Evolutionary conservation across 2,113 vertebrate genomes (phyloP).

Genomic region (Aldabrachelys gigantea): DNA sequence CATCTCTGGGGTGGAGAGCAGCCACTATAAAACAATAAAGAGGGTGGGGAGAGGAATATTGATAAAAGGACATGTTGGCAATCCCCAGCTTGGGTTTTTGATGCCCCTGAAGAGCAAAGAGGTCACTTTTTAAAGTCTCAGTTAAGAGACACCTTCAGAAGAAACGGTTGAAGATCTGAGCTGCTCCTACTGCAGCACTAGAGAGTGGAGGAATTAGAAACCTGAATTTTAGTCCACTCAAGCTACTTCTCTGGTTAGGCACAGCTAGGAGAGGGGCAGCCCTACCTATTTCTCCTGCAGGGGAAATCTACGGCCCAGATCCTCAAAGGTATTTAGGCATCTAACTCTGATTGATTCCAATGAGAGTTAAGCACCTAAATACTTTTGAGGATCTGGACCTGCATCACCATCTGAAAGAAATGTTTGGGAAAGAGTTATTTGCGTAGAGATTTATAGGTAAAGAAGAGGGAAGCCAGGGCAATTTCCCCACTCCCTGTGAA

Average conservation of each 20-base stretch:
- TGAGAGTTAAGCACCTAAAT: not conserved
- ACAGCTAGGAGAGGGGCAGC: not conserved
- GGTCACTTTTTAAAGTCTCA: not conserved
- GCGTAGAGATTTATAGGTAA: conserved; percentile 19
- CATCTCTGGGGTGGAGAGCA: not conserved
- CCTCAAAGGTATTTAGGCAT: not conserved
- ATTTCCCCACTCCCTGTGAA: not conserved
- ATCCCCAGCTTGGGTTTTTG: not conserved
- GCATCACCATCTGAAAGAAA: not conserved
- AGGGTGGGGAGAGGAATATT: not conserved
- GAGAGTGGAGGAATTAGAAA: not conserved
- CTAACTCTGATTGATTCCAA: not conserved
- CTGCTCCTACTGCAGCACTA: not conserved
- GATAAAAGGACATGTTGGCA: not conserved
- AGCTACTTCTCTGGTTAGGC: not conserved
- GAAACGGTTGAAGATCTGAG: rapidly evolving
- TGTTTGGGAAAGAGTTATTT: not conserved
- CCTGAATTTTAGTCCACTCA: not conserved
- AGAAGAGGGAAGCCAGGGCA: not conserved
- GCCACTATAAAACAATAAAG: not conserved
- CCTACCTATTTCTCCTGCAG: not conserved
- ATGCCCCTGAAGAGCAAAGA: not conserved
- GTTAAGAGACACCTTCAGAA: not conserved
- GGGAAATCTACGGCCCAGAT: not conserved
- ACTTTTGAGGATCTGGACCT: not conserved